Base-by-base conservation (phyloP, 2,888 invertebrate genomes). In the Isoperla grammatica region DNA sequence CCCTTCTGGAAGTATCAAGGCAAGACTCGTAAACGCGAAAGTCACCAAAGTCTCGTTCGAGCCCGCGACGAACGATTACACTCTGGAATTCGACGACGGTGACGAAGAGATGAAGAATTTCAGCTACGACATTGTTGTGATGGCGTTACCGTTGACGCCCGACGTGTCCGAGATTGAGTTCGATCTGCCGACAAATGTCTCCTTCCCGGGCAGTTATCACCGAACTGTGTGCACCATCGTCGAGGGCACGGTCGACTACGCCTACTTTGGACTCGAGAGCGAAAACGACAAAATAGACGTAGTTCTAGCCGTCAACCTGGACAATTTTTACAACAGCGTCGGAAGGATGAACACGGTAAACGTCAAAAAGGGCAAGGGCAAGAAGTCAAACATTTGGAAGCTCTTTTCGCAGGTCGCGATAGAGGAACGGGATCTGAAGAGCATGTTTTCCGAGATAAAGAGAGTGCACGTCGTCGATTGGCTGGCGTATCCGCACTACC, bases 401-500 rank as follows among this genome's bases (percentile, higher is more conserved):
- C 71, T 84, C 22, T 85, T 85, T 69, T 80, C 81, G 20, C 73
- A 76, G 49, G 64, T 71, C 39, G 71, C 74, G 17, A 69, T 83
- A 11, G 69, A 72, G 2, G 68, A 73, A n/a, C 66, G 71, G 9
- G 68, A 78, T 62, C 60, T 83, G 12, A 66, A 76, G 40, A 64
- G 70, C 37, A 71, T 84, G 61, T 84, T 85, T 68, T 62, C 67
- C 20, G 65, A 74, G 20, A 71, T 74, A 61, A 68, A 68, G 5
- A 66, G 68, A 13, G 63, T 72, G 0, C 68, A 74, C 46, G 71
- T 73, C 19, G 69, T 74, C 12, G 71, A 72, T 58, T 82, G 82
- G 82, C 70, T 77, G 43, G 82, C 82, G 1, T 83, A 82, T 71
- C 82, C 82, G 1, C 71, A 76, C 45, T 83, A 82, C 67, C 68